Percentiles rank a stretch among this genome's conserved stretches.
Conservation (phyloP, 2,888 invertebrate species). For the Sclerodermus sp. region DNA sequence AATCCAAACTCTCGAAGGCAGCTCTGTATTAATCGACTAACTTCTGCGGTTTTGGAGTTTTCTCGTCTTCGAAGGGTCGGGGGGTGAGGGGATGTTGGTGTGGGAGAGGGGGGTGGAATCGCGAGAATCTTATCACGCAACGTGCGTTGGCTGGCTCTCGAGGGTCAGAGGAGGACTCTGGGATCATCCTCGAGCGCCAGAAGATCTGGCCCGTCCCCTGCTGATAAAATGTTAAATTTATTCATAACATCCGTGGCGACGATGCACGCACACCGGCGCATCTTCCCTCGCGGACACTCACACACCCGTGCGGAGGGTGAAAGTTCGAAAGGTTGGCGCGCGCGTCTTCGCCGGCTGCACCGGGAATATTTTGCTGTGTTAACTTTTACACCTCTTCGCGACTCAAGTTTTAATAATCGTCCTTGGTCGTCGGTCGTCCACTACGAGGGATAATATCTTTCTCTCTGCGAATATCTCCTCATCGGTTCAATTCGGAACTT, state of each 20-base stretch:
- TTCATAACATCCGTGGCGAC: constrained; percentile 16
- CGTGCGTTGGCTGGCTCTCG: constrained; percentile 1
- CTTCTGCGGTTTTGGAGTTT: no score
- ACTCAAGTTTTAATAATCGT: constrained; percentile 18
- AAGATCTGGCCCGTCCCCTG: not conserved
- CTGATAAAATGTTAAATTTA: constrained; percentile 24
- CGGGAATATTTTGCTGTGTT: not conserved
- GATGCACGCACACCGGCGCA: not conserved
- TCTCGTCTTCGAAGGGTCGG: no score
- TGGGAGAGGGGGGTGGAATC: constrained; percentile 3
- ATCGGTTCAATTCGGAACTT: not conserved
- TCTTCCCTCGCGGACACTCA: not conserved
- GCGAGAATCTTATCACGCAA: constrained; percentile 9
- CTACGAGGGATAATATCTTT: not conserved
- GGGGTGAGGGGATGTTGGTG: not conserved
- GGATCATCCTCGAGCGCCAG: no score
- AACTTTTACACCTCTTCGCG: constrained; percentile 12
- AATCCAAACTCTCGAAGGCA: no score
- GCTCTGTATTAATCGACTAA: no score
- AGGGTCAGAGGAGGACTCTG: not conserved
- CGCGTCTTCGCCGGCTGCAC: not conserved
- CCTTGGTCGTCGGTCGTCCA: not conserved
- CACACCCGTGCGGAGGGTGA: no score
- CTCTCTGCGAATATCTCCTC: not conserved
- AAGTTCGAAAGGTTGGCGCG: no score